Evolutionary conservation across 1,140 invertebrate species (phyloP).

Genomic region (Drosophila ficusphila): DNA sequence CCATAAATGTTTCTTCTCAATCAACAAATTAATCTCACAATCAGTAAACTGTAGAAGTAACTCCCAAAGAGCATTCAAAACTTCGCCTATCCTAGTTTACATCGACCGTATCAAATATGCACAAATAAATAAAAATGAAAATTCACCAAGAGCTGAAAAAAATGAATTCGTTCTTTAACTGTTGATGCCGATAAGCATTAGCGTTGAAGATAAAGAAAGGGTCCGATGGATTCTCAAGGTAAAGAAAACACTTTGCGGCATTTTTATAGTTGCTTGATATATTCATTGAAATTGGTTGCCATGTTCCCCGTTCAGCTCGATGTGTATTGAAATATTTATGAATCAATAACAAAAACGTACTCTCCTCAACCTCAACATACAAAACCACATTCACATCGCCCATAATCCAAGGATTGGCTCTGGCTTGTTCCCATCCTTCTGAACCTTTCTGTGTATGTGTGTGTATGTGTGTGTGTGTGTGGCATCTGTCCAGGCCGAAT

Average conservation of each 20-base stretch:
- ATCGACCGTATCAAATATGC: conserved; percentile 72
- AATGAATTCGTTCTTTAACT: conserved; percentile 66
- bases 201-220: not conserved
- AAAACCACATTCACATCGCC: not conserved
- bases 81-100: not conserved
- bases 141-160: conserved; percentile 60
- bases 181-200: conserved; percentile 74
- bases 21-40: too few species aligned
- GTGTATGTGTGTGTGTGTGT: too few species aligned
- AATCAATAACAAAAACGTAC: conserved; percentile 76
- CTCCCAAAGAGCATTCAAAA: not conserved
- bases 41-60: too few species aligned
- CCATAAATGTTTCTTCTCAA: too few species aligned
- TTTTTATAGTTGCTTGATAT: conserved; percentile 82
- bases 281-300: conserved; percentile 78
- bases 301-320: conserved; percentile 33
- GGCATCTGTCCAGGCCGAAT: conserved; percentile 45
- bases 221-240: conserved; percentile 47
- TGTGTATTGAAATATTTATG: conserved; percentile 81
- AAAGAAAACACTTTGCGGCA: conserved; percentile 81
- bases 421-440: not conserved
- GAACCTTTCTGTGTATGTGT: too few species aligned
- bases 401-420: conserved; percentile 4
- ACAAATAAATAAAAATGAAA: conserved; percentile 83
- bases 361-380: conserved; percentile 10